Evolutionary conservation across 2,888 invertebrate species (phyloP).

Genomic region (Syrphus vitripennis): DNA sequence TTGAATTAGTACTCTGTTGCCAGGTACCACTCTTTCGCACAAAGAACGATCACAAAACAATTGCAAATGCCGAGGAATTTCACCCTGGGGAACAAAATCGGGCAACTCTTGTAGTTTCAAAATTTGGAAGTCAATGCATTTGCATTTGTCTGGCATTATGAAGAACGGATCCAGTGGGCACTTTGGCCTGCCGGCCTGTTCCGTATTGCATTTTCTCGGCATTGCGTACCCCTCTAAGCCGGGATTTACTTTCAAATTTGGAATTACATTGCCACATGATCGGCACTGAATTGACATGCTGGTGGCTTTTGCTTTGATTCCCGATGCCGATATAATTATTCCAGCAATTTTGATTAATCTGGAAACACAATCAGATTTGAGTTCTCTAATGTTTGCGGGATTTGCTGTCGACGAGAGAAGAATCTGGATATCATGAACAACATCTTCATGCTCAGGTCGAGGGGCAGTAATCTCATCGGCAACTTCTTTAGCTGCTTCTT

Average conservation of each 20-base stretch:
- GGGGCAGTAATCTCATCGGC: constrained; percentile 98
- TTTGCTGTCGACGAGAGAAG: constrained; percentile 92
- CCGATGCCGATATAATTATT: constrained; percentile 96
- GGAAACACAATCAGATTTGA: constrained; percentile 97
- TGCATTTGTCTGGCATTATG: constrained; percentile 98
- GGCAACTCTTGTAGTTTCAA: constrained; percentile 98
- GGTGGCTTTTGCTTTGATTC: constrained; percentile 97
- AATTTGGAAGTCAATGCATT: constrained; percentile 98
- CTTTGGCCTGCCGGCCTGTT: constrained; percentile 94
- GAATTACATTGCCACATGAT: constrained; percentile 93
- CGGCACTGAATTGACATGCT: constrained; percentile 97
- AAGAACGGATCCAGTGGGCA: constrained; percentile 99
- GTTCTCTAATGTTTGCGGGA: constrained; percentile 90
- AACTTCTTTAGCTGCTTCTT: constrained; percentile 97
- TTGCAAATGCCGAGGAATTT: constrained; percentile 97
- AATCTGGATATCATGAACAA: constrained; percentile 95
- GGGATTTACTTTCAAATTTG: constrained; percentile 94
- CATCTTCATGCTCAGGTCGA: constrained; percentile 93
- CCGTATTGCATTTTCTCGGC: constrained; percentile 97
- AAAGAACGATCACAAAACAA: constrained; percentile 95
- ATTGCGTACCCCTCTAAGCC: constrained; percentile 97
- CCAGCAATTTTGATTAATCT: constrained; percentile 97
- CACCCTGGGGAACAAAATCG: constrained; percentile 94
- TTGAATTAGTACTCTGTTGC: constrained; percentile 95
- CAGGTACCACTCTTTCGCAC: constrained; percentile 97